phyloP scores from a whole-genome alignment of 2,888 invertebrate species.

The Phoronis australis region DNA sequence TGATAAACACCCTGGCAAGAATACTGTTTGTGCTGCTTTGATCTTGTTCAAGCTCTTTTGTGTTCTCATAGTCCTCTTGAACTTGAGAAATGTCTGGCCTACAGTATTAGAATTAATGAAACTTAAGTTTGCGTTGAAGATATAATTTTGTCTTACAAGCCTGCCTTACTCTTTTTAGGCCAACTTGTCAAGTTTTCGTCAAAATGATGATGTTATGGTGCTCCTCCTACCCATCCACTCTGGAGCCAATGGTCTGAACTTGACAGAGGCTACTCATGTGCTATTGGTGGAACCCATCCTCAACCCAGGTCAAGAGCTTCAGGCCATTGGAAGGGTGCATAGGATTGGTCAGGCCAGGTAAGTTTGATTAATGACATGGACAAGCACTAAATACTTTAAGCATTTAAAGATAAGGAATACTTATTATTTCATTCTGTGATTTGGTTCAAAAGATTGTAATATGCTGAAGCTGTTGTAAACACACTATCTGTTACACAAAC shows the following conservation, averaged over 20 bases:
- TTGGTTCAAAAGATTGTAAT: not conserved
- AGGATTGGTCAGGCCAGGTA: constrained; percentile 73
- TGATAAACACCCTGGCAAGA: too few relatives aligned
- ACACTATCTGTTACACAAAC: too few relatives aligned
- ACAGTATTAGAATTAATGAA: too few relatives aligned
- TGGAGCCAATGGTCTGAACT: constrained; percentile 73
- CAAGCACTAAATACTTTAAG: too few relatives aligned
- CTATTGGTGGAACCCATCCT: constrained; percentile 70
- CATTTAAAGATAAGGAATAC: too few relatives aligned
- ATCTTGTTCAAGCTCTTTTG: too few relatives aligned
- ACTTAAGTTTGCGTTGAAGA: too few relatives aligned
- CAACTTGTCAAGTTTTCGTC: constrained; percentile 44
- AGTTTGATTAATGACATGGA: constrained; percentile 9
- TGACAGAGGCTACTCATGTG: constrained; percentile 74
- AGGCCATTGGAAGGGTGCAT: constrained; percentile 73
- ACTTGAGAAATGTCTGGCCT: too few relatives aligned
- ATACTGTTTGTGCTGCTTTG: too few relatives aligned
- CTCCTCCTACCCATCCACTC: constrained; percentile 65
- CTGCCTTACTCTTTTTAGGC: constrained; percentile 22
- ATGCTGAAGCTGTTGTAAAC: not conserved
- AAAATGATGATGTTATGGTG: constrained; percentile 42
- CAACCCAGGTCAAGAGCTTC: constrained; percentile 68
- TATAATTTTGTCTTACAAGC: too few relatives aligned
- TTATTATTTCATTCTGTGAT: too few relatives aligned
- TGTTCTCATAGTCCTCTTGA: too few relatives aligned